Percentiles rank a stretch among this genome's conserved stretches.
These are phyloP conservation scores for Tetragnatha montana DNA, from an alignment of 2,888 invertebrate species.

Conservation along the genomic window DNA sequence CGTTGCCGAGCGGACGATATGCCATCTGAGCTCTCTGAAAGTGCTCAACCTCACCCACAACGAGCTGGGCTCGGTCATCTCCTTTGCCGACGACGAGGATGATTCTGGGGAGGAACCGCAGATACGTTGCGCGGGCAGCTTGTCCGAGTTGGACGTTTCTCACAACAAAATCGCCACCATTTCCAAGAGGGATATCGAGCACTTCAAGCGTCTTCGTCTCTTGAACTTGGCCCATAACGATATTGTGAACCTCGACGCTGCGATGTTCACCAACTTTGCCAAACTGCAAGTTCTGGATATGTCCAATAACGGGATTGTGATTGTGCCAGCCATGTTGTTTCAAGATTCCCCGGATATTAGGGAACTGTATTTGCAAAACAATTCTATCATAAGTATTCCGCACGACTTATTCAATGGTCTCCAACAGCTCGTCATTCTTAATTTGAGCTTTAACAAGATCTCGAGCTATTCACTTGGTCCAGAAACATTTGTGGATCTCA, in stretches of 20 bases:
- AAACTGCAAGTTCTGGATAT: conserved; percentile 88
- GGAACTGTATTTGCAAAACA: conserved; percentile 93
- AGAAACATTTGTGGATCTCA: conserved; percentile 90
- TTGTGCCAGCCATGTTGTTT: conserved; percentile 89
- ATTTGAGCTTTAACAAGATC: conserved; percentile 83
- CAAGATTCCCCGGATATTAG: conserved; percentile 84
- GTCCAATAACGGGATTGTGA: conserved; percentile 88
- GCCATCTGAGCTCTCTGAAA: conserved; percentile 78
- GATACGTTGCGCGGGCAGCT: conserved; percentile 73
- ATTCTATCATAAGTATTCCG: conserved; percentile 90
- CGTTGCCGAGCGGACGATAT: conserved; percentile 82
- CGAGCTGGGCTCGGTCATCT: conserved; percentile 85
- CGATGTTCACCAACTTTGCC: conserved; percentile 86
- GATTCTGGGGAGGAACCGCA: conserved; percentile 74
- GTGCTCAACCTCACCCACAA: conserved; percentile 85
- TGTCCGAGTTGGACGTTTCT: conserved; percentile 82
- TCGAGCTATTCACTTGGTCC: conserved; percentile 90
- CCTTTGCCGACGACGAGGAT: conserved; percentile 77
- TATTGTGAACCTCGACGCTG: conserved; percentile 81
- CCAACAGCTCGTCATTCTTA: conserved; percentile 79
- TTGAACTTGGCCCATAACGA: conserved; percentile 83
- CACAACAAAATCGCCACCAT: conserved; percentile 84
- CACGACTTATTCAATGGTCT: conserved; percentile 83
- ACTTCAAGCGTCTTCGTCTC: conserved; percentile 82
- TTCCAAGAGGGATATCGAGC: conserved; percentile 84